Evolutionary conservation across 2,888 invertebrate species (phyloP).

Genomic region (Acanthosepion lycidas): DNA sequence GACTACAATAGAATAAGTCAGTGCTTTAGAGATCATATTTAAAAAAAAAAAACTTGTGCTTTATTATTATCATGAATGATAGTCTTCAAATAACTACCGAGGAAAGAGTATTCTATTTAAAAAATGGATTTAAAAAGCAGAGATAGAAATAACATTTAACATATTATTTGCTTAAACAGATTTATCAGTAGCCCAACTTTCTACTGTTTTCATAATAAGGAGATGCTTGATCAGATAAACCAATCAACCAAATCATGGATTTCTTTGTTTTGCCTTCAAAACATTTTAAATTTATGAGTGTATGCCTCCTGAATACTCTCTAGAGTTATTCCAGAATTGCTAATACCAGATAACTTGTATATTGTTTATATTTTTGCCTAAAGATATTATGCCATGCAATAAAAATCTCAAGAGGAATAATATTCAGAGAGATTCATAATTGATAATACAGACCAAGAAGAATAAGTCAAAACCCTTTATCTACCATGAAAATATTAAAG

Average conservation of each 20-base stretch:
- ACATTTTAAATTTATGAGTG: background rate
- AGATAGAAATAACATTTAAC: background rate
- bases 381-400: background rate
- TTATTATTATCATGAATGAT: background rate
- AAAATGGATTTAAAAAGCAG: background rate
- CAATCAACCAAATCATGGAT: background rate
- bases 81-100: background rate
- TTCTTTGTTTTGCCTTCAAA: background rate
- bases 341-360: background rate
- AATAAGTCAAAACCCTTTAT: background rate
- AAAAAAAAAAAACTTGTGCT: background rate
- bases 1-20: background rate
- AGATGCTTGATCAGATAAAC: background rate
- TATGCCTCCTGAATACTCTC: background rate
- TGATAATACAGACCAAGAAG: background rate
- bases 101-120: background rate
- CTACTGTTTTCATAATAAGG: background rate
- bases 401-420: background rate
- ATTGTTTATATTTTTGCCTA: background rate
- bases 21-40: background rate
- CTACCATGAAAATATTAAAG: background rate
- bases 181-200: background rate
- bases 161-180: background rate
- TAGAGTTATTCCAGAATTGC: background rate
- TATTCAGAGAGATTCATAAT: background rate